phyloP scores from a whole-genome alignment of 2,888 invertebrate genomes.

The Sylvicola cinctus region DNA sequence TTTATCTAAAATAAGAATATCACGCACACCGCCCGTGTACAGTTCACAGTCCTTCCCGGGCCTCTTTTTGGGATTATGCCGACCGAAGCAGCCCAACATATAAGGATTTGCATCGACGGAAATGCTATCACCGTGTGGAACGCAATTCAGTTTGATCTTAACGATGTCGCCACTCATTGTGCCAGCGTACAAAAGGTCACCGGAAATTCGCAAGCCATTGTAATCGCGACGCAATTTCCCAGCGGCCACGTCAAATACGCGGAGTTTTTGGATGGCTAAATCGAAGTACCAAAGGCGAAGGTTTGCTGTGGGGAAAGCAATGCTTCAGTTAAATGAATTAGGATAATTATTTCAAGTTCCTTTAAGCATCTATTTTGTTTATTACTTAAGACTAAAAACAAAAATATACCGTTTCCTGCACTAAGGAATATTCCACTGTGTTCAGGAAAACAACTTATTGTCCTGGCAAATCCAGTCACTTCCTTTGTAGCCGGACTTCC shows the following conservation, averaged over 20 bases:
- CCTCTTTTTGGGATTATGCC: constrained; percentile 19
- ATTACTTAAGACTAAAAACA: no score
- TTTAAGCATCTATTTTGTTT: no score
- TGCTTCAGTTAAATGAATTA: background rate
- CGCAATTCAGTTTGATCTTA: constrained; percentile 36
- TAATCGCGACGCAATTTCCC: constrained; percentile 61
- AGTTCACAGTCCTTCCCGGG: constrained; percentile 23
- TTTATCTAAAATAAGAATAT: constrained; percentile 36
- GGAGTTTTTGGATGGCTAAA: constrained; percentile 42
- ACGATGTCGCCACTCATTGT: constrained; percentile 50
- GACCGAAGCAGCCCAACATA: constrained; percentile 30
- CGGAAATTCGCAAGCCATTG: constrained; percentile 52
- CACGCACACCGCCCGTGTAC: constrained; percentile 31
- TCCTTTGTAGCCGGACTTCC: constrained; percentile 36
- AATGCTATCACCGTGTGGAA: constrained; percentile 26
- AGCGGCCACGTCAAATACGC: constrained; percentile 50
- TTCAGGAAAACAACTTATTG: no score
- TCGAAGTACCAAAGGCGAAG: constrained; percentile 57
- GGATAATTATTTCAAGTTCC: background rate
- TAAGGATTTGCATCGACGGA: constrained; percentile 17
- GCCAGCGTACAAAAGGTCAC: constrained; percentile 62
- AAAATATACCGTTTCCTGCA: constrained; percentile 41
- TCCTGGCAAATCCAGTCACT: constrained; percentile 47
- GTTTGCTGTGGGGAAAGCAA: constrained; percentile 26
- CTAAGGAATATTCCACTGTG: constrained; percentile 40